Evolutionary conservation across 1,140 invertebrate species (phyloP).

Genomic region (Heliconius nattereri): DNA sequence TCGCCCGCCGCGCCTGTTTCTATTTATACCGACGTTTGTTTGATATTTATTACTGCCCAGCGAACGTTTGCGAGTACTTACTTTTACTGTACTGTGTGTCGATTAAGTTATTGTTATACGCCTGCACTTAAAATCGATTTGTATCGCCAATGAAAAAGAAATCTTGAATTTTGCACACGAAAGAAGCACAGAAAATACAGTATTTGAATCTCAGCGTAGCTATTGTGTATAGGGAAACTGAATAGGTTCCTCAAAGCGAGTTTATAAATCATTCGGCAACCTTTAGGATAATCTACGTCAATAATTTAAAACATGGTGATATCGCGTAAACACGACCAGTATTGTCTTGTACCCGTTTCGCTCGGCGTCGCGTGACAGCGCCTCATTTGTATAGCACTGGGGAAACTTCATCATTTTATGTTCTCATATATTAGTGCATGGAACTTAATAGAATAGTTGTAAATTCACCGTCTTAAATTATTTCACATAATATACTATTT

Average conservation of each 20-base stretch:
- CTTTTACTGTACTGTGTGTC: conserved; percentile 53
- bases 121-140: conserved; percentile 5
- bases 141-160: not conserved
- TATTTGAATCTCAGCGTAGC: not conserved
- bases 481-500: not conserved
- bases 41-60: conserved; percentile 72
- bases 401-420: conserved; percentile 69
- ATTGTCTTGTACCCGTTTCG: conserved; percentile 66
- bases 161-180: not conserved
- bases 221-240: too few relatives aligned
- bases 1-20: conserved; percentile 64
- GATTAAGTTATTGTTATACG: conserved; percentile 63
- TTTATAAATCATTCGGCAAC: conserved; percentile 33
- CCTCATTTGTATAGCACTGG: conserved; percentile 58
- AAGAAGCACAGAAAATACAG: too few relatives aligned
- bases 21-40: conserved; percentile 77
- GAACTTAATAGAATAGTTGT: conserved; percentile 22
- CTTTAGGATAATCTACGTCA: conserved; percentile 36
- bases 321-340: conserved; percentile 58
- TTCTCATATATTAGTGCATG: conserved; percentile 49
- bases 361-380: conserved; percentile 65
- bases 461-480: conserved; percentile 12
- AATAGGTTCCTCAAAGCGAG: not conserved
- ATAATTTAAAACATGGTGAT: conserved; percentile 40
- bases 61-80: conserved; percentile 52